Evolutionary conservation across 2,888 invertebrate genomes (phyloP).

Genomic region (Lydus trimaculatus): DNA sequence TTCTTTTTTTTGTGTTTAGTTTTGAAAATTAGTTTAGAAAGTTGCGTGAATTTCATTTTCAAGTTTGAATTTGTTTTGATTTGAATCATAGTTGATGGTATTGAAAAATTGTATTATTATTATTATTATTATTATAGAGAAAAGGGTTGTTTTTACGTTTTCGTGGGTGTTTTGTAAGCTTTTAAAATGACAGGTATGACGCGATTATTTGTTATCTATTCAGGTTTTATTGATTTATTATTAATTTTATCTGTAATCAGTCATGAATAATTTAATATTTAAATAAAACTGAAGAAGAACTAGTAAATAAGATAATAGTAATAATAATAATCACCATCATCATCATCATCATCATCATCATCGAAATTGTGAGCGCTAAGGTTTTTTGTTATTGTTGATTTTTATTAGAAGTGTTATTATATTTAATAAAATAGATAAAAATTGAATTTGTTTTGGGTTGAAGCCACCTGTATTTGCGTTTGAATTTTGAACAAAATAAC

Average conservation of each 20-base stretch:
- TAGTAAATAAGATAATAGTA: constrained; percentile 46
- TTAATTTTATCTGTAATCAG: constrained; percentile 52
- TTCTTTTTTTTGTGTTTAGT: background rate
- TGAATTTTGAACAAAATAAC: constrained; percentile 33
- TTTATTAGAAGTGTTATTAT: constrained; percentile 42
- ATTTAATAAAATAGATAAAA: constrained; percentile 45
- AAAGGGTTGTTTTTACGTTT: background rate
- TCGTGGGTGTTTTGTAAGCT: constrained; percentile 15
- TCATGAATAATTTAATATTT: constrained; percentile 50
- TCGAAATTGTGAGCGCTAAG: constrained; percentile 39
- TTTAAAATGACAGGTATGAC: constrained; percentile 33
- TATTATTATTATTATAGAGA: no score
- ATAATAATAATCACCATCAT: no score
- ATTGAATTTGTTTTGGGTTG: constrained; percentile 17
- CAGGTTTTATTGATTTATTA: constrained; percentile 51
- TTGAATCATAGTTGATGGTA: background rate
- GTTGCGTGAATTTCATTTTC: background rate
- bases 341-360: no score
- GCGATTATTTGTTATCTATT: constrained; percentile 45
- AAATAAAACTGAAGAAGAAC: constrained; percentile 46
- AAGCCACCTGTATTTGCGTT: constrained; percentile 48
- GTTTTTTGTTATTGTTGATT: constrained; percentile 28
- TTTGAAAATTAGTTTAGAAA: background rate
- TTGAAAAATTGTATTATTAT: background rate
- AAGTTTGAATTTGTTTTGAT: background rate